Percentiles rank a stretch among this genome's conserved stretches.
Evolutionary conservation across 2,113 vertebrate genomes (phyloP).

Genomic region (Pao palembangensis): DNA sequence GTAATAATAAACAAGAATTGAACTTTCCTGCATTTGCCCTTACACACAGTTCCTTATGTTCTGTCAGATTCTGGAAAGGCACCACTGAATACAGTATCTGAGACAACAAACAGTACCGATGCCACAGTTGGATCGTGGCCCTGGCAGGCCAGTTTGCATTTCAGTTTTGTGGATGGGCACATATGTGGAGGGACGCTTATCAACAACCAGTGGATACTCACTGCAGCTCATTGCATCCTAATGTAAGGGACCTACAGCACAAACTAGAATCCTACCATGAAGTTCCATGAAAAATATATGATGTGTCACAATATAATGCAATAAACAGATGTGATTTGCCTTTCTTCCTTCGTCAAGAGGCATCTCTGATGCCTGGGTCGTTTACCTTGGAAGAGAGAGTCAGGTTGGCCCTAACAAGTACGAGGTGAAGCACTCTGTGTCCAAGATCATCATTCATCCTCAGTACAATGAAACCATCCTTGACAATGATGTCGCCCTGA

Average conservation of each 20-base stretch:
- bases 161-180: rapidly evolving
- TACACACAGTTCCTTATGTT: background rate
- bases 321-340: background rate
- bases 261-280: background rate
- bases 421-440: constrained; percentile 14
- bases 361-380: rapidly evolving
- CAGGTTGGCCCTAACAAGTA: constrained; percentile 39
- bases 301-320: background rate
- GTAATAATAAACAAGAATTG: background rate
- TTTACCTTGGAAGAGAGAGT: constrained; percentile 55
- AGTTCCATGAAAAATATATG: background rate
- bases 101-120: constrained; percentile 61
- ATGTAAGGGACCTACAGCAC: constrained; percentile 33
- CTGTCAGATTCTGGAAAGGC: constrained; percentile 69
- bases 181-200: constrained; percentile 79
- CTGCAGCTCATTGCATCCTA: constrained; percentile 71
- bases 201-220: constrained; percentile 76
- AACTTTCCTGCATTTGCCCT: background rate
- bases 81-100: constrained; percentile 32
- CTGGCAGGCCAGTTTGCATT: constrained; percentile 77
- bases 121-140: constrained; percentile 70
- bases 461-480: constrained; percentile 48
- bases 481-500: constrained; percentile 75
- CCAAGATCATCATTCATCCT: constrained; percentile 59
- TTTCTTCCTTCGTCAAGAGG: constrained; percentile 6